Evolutionary conservation across 2,113 vertebrate species (phyloP).

Genomic region (Halcyon malimbica): DNA sequence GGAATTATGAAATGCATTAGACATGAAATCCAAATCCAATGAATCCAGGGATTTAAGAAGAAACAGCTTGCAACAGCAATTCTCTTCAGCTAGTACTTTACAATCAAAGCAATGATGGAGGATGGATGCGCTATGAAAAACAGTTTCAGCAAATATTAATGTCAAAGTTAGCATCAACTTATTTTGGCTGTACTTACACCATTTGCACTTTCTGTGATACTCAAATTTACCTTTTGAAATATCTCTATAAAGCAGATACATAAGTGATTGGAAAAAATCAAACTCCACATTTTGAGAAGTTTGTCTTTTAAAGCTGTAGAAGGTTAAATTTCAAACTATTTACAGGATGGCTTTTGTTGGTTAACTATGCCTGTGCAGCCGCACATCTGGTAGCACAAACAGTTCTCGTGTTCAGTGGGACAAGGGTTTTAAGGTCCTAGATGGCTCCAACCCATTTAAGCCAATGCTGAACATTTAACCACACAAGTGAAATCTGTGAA

Average conservation of each 20-base stretch:
- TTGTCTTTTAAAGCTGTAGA: background rate
- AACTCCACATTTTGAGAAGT: background rate
- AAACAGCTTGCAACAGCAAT: constrained; percentile 9
- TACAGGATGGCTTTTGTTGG: background rate
- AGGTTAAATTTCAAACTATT: background rate
- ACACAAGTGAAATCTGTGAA: background rate
- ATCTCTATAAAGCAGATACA: background rate
- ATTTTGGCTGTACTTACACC: background rate
- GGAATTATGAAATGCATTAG: constrained; percentile 29
- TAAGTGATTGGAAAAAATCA: background rate
- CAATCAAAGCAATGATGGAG: background rate
- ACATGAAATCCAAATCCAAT: constrained; percentile 1
- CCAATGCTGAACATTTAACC: background rate
- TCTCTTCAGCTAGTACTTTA: background rate
- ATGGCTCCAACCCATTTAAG: background rate
- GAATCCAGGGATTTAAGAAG: constrained; percentile 21
- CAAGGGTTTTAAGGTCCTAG: background rate
- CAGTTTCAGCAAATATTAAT: constrained; percentile 23
- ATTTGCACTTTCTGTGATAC: background rate
- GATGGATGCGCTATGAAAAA: background rate
- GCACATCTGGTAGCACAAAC: background rate
- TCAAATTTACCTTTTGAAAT: constrained; percentile 2
- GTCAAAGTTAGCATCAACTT: background rate
- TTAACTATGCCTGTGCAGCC: background rate
- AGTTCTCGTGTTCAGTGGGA: background rate